Evolutionary conservation across 2,888 invertebrate genomes (phyloP).

Genomic region (Mesorhabditis belari): DNA sequence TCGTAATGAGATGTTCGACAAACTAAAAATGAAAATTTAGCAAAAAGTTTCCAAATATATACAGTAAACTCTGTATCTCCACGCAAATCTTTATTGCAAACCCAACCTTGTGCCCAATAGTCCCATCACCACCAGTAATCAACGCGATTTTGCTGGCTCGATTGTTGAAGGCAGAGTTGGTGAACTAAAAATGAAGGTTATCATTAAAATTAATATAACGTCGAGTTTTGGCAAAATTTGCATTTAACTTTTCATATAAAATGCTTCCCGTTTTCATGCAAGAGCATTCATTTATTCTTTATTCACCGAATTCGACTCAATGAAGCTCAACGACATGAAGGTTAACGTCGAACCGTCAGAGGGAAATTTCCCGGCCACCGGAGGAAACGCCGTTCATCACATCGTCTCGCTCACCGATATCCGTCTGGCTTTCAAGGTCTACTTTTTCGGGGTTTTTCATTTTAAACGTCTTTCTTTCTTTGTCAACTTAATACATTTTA

Average conservation of each 20-base stretch:
- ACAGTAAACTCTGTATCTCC: no score
- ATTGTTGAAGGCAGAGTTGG: not conserved
- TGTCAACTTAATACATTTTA: no score
- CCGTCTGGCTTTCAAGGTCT: conserved; percentile 32
- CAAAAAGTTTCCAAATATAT: not conserved
- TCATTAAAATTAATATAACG: no score
- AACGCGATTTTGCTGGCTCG: not conserved
- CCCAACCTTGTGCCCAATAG: not conserved
- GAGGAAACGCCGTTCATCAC: conserved; percentile 26
- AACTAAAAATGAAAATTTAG: not conserved
- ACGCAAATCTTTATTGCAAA: no score
- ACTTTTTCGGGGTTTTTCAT: no score
- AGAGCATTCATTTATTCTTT: no score
- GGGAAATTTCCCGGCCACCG: conserved; percentile 26
- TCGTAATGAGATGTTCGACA: not conserved
- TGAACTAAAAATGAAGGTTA: no score
- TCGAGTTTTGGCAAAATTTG: no score
- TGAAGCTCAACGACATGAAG: conserved; percentile 9
- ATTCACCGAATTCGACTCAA: not conserved
- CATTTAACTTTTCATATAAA: no score
- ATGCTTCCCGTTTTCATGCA: no score
- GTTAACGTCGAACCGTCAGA: conserved; percentile 34
- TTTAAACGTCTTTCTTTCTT: no score
- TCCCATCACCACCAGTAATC: not conserved
- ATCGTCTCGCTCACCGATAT: conserved; percentile 25